These are phyloP conservation scores for Agapostemon virescens DNA, from an alignment of 2,888 invertebrate species.

Conservation along the genomic window DNA sequence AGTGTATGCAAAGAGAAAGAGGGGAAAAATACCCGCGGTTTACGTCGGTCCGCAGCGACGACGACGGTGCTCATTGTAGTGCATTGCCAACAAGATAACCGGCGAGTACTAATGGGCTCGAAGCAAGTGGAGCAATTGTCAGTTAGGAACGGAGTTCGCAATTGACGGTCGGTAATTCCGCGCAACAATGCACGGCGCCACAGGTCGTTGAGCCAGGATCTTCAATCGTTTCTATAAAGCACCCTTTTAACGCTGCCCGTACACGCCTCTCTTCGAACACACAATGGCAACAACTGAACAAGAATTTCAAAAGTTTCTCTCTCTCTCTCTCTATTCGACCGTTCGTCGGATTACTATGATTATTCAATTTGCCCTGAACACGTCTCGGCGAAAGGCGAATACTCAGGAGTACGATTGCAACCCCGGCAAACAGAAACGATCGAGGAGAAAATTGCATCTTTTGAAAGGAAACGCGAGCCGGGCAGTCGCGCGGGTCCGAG, in stretches of 20 bases:
- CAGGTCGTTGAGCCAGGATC: conserved; percentile 65
- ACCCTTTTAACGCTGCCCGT: conserved; percentile 1
- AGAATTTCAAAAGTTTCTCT: conserved; percentile 17
- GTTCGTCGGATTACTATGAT: conserved; percentile 26
- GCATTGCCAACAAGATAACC: conserved; percentile 69
- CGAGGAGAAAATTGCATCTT: not conserved
- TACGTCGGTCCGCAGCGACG: conserved; percentile 49
- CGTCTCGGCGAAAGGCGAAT: not conserved
- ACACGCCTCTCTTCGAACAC: not conserved
- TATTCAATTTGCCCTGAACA: conserved; percentile 14
- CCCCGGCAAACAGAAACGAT: not conserved
- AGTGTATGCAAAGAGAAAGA: not conserved
- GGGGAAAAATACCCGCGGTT: conserved; percentile 38
- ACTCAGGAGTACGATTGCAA: not conserved
- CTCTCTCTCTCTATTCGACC: too few species aligned
- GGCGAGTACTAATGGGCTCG: conserved; percentile 66
- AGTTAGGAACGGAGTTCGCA: conserved; percentile 71
- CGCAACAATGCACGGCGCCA: conserved; percentile 60
- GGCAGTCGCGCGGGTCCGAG: not conserved
- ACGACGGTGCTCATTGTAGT: conserved; percentile 52
- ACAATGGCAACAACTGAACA: conserved; percentile 3
- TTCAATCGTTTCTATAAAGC: conserved; percentile 44
- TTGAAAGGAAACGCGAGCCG: not conserved
- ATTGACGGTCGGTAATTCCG: conserved; percentile 73
- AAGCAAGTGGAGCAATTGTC: conserved; percentile 74